Conservation (phyloP, 2,113 vertebrate species). For the Pollimyrus isidori region DNA sequence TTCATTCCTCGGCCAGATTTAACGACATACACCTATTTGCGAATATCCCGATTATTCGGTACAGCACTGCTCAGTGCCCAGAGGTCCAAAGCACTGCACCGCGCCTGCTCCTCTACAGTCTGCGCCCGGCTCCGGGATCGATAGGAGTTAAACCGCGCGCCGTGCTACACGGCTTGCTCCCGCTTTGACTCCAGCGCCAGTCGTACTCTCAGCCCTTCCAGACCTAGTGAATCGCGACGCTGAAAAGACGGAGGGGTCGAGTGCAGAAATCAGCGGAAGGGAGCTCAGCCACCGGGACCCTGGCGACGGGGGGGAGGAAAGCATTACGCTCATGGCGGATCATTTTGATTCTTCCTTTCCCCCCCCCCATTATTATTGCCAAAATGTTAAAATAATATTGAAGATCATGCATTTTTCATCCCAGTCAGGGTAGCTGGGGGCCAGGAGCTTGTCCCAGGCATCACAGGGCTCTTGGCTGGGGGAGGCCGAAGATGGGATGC, state of each 20-base stretch:
- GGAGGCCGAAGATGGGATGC: background rate
- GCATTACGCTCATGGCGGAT: background rate
- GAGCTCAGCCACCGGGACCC: background rate
- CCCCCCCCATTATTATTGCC: background rate
- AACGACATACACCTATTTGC: background rate
- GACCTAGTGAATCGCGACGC: background rate
- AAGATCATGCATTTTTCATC: background rate
- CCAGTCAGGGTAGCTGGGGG: background rate
- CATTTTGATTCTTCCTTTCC: background rate
- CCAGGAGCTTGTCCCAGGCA: background rate
- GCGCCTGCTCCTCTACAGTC: background rate
- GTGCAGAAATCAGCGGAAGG: background rate
- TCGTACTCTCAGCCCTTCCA: background rate
- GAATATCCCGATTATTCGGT: background rate
- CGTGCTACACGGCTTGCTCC: background rate
- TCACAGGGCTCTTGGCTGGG: background rate
- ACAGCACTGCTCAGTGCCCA: background rate
- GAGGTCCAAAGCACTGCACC: background rate
- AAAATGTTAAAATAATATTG: background rate
- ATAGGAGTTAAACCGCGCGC: slow-evolving; percentile 18
- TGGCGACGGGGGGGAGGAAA: background rate
- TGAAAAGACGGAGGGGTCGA: background rate
- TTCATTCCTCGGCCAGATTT: background rate
- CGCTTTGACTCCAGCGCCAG: background rate
- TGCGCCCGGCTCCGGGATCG: background rate